These are phyloP conservation scores for Itoplectis maculator DNA, from an alignment of 2,888 invertebrate genomes.

Conservation along the genomic window DNA sequence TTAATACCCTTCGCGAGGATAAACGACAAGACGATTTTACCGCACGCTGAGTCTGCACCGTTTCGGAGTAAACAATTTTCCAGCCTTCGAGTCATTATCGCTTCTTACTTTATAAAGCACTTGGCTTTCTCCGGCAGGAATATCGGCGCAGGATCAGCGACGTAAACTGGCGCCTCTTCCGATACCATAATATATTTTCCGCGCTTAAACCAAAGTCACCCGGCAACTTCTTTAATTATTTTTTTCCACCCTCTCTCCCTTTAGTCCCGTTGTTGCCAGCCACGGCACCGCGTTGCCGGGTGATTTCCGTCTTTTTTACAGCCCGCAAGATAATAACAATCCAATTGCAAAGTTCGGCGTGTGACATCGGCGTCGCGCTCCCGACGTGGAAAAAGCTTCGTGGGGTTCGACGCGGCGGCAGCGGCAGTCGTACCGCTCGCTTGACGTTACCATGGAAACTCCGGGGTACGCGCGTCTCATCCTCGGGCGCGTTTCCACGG, in stretches of 20 bases:
- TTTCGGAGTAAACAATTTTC: slow-evolving; percentile 11
- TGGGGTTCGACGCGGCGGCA: not conserved
- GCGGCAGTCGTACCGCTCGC: no score
- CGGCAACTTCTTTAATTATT: slow-evolving; percentile 30
- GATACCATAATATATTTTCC: slow-evolving; percentile 1
- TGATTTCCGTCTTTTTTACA: not conserved
- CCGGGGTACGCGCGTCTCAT: not conserved
- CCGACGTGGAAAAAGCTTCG: not conserved
- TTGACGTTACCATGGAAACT: slow-evolving; percentile 44
- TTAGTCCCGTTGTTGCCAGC: no score
- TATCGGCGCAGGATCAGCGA: not conserved
- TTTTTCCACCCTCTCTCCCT: slow-evolving; percentile 3
- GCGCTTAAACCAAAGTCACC: not conserved
- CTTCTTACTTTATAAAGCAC: not conserved
- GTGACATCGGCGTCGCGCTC: slow-evolving; percentile 15
- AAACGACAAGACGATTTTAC: not conserved
- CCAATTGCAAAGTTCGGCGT: slow-evolving; percentile 23
- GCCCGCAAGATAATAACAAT: slow-evolving; percentile 30
- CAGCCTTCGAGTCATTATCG: slow-evolving; percentile 10
- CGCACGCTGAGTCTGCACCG: not conserved
- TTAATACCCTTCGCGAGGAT: not conserved
- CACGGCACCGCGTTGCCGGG: not conserved
- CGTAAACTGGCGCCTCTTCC: not conserved
- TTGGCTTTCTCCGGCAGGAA: not conserved
- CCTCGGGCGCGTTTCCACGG: not conserved